Conservation (phyloP, 2,888 invertebrate species). For the Netelia melanura region DNA sequence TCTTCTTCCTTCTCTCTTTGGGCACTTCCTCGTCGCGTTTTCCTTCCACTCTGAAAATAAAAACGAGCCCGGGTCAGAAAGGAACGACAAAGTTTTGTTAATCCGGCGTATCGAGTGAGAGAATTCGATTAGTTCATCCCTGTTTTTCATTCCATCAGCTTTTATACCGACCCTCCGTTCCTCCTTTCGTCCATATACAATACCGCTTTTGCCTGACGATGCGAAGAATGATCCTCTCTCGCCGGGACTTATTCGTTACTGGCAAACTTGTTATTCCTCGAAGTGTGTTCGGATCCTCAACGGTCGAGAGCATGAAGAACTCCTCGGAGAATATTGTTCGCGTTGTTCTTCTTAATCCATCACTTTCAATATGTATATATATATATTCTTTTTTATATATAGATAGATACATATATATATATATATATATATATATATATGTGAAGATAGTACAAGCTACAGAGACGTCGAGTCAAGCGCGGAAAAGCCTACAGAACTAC, state of each 20-base stretch:
- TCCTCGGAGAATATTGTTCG: conserved; percentile 45
- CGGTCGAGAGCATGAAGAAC: conserved; percentile 2
- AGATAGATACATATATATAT: not conserved
- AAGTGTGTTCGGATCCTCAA: conserved; percentile 17
- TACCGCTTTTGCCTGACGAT: conserved; percentile 13
- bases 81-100: conserved; percentile 55
- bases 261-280: conserved; percentile 17
- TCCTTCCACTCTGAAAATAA: conserved; percentile 20
- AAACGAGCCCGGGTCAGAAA: not conserved
- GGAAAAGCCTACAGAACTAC: conserved; percentile 58
- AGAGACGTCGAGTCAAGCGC: conserved; percentile 60
- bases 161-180: not conserved
- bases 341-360: conserved; percentile 63
- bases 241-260: not conserved
- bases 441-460: conserved; percentile 5
- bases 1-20: conserved; percentile 10
- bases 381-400: conserved; percentile 2
- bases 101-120: conserved; percentile 63
- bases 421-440: conserved; percentile 9
- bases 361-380: conserved; percentile 52
- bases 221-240: not conserved
- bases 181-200: conserved; percentile 6
- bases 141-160: conserved; percentile 23
- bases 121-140: conserved; percentile 56
- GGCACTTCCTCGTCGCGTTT: conserved; percentile 33